A percentile compares a stretch with the other conserved stretches of the same genome.
phyloP scores from a whole-genome alignment of 2,797 vertebrate genomes.

The Anolis apletophallus region DNA sequence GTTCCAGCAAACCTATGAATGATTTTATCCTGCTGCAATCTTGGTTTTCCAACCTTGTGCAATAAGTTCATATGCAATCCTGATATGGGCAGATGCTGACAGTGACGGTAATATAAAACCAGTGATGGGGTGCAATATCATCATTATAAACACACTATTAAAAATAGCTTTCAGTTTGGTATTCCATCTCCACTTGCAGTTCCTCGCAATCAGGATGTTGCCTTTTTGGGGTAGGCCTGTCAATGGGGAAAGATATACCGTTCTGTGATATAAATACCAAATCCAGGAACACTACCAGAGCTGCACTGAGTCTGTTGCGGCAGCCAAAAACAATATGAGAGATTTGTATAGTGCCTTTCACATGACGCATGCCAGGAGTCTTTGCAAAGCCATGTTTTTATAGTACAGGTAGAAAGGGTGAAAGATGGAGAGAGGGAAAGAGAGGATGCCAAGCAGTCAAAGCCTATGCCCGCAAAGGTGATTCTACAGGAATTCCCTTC shows the following conservation, averaged over 20 bases:
- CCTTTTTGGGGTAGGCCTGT: slow-evolving; percentile 34
- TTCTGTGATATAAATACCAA: slow-evolving; percentile 13
- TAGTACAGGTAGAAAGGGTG: slow-evolving; percentile 10
- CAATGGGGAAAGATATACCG: slow-evolving; percentile 20
- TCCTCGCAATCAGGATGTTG: slow-evolving; percentile 6
- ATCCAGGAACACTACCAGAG: neutral
- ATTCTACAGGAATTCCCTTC: neutral
- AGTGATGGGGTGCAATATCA: too few species aligned
- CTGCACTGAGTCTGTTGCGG: neutral
- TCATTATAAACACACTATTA: neutral
- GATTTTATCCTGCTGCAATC: too few species aligned
- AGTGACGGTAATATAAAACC: too few species aligned
- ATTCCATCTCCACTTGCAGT: slow-evolving; percentile 1
- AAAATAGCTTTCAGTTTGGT: neutral
- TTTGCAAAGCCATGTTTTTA: neutral
- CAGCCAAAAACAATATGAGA: neutral
- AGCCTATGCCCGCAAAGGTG: neutral
- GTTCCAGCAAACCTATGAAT: too few species aligned
- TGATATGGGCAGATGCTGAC: too few species aligned
- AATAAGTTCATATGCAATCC: too few species aligned
- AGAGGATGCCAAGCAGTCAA: neutral
- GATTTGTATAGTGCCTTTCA: slow-evolving; percentile 3
- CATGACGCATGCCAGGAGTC: neutral
- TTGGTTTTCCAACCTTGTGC: too few species aligned
- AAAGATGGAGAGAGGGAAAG: neutral